These are phyloP conservation scores for Varecia variegata DNA, from an alignment of 2,797 vertebrate species.

Conservation along the genomic window DNA sequence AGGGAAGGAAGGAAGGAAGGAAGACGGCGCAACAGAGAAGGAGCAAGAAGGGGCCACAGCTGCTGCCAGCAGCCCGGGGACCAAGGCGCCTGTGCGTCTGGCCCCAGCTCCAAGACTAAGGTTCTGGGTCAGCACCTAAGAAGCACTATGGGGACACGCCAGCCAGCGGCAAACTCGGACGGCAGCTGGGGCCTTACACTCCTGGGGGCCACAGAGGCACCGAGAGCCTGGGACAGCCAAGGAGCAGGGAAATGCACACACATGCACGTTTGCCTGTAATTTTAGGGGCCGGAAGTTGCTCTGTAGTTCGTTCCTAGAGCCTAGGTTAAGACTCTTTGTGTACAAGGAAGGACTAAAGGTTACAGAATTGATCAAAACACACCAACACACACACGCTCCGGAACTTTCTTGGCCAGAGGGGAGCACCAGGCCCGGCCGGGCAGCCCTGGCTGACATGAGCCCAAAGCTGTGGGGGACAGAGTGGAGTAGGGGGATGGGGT, in stretches of 20 bases:
- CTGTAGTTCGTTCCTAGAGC: background rate
- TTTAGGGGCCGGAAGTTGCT: background rate
- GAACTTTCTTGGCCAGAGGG: background rate
- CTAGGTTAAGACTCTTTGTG: background rate
- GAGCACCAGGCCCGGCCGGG: fast-evolving
- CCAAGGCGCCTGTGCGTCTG: fast-evolving
- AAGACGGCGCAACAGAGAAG: slow-evolving; percentile 29
- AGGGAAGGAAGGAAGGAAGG: slow-evolving; percentile 58
- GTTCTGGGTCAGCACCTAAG: background rate
- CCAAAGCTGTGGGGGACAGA: too few relatives aligned
- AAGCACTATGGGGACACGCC: background rate
- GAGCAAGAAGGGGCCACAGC: background rate
- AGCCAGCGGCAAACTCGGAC: fast-evolving
- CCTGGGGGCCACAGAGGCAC: fast-evolving
- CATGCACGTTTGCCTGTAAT: background rate
- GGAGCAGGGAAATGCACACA: background rate
- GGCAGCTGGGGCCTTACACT: background rate
- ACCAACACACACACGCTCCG: background rate
- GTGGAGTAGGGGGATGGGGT: background rate
- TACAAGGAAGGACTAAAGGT: background rate
- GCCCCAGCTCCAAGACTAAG: background rate
- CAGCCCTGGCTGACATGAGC: background rate
- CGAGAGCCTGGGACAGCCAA: background rate
- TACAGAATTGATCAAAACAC: background rate
- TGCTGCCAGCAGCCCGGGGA: background rate